These are phyloP conservation scores for Lepidostoma basale DNA, from an alignment of 1,140 invertebrate genomes.

Conservation along the genomic window DNA sequence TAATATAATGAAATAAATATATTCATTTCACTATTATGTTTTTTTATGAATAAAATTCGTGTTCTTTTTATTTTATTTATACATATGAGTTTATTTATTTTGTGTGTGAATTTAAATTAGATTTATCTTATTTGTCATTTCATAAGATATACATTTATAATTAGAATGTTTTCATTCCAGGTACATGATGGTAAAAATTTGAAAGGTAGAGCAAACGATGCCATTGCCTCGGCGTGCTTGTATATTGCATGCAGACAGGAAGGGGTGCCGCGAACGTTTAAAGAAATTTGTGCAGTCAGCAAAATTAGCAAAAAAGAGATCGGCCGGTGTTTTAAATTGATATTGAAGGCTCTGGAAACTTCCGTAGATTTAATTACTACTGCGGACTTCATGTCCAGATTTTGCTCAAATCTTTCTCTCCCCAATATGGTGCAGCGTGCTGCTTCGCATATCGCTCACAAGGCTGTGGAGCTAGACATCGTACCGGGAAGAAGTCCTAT, in stretches of 20 bases:
- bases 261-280: conserved; percentile 98
- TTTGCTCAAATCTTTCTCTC: conserved; percentile 85
- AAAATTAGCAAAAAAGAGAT: conserved; percentile 99
- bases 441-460: conserved; percentile 95
- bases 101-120: too few species aligned
- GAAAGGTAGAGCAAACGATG: conserved; percentile 94
- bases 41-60: too few species aligned
- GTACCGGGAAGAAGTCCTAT: conserved; percentile 99
- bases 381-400: conserved; percentile 96
- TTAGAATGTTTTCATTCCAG: conserved; percentile 53
- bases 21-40: too few species aligned
- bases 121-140: too few species aligned
- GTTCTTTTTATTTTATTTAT: too few species aligned
- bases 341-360: conserved; percentile 90
- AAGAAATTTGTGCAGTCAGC: conserved; percentile 98
- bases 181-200: conserved; percentile 97
- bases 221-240: conserved; percentile 97
- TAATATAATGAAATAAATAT: too few species aligned
- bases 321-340: conserved; percentile 94
- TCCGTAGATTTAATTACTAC: conserved; percentile 98
- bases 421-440: conserved; percentile 93
- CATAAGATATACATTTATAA: too few species aligned
- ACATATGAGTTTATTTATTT: too few species aligned
- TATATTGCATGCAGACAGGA: conserved; percentile 99
- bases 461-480: conserved; percentile 96